phyloP scores from a whole-genome alignment of 2,797 vertebrate genomes.

The Parauchenoglanis punctatus region DNA sequence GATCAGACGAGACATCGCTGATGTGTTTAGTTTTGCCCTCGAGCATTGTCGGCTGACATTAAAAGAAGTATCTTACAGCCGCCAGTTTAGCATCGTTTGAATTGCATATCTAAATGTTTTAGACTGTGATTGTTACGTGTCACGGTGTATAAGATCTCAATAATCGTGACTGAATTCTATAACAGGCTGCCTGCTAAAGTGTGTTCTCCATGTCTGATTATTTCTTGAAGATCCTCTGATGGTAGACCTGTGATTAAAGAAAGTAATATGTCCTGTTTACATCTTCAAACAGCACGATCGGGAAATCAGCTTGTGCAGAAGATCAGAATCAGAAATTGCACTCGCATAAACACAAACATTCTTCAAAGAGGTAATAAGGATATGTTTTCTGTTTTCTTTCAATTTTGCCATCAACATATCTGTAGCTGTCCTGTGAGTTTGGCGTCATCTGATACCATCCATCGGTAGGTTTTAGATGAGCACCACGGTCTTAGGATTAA shows the following conservation, averaged over 20 bases:
- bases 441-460: background rate
- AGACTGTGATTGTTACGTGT: background rate
- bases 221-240: background rate
- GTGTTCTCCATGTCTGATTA: background rate
- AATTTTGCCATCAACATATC: background rate
- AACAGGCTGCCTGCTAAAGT: background rate
- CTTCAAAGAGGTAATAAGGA: background rate
- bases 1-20: background rate
- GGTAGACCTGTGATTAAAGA: background rate
- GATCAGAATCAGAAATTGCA: background rate
- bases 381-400: background rate
- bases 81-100: background rate
- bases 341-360: background rate
- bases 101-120: background rate
- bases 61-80: background rate
- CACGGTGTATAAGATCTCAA: background rate
- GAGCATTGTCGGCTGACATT: background rate
- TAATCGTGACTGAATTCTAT: background rate
- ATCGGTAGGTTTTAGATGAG: background rate
- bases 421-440: background rate
- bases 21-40: background rate
- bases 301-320: background rate
- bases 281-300: background rate
- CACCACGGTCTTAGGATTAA: background rate
- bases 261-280: background rate